phyloP scores from a whole-genome alignment of 2,888 invertebrate species.

The Cephalotes varians region DNA sequence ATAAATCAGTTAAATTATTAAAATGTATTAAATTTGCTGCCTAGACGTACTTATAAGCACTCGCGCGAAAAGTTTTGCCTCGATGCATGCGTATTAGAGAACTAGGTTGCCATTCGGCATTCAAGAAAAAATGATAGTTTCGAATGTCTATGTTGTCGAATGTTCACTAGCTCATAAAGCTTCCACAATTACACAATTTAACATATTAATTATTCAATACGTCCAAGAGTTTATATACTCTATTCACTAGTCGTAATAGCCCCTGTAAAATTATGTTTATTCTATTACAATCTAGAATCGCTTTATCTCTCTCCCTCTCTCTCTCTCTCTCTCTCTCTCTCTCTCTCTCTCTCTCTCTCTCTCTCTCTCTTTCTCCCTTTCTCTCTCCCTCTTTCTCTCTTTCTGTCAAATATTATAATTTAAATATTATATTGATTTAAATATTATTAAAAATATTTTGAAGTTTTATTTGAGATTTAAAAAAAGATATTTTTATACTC shows the following conservation, averaged over 20 bases:
- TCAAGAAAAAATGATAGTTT: conserved; percentile 1
- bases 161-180: background rate
- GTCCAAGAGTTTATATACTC: background rate
- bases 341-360: no score
- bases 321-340: no score
- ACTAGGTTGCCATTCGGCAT: background rate
- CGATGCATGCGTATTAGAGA: conserved; percentile 5
- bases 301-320: no score
- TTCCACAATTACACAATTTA: background rate
- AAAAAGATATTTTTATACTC: background rate
- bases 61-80: background rate
- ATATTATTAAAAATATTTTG: background rate
- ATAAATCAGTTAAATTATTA: no score
- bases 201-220: conserved; percentile 11
- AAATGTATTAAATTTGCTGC: no score
- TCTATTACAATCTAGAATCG: background rate
- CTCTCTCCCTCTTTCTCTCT: no score
- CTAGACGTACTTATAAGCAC: background rate
- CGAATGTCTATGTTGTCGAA: background rate
- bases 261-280: conserved; percentile 14
- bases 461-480: background rate
- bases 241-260: background rate
- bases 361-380: no score
- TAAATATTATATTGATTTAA: background rate
- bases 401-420: background rate